Evolutionary conservation across 2,888 invertebrate species (phyloP).

Genomic region (Chymomyza amoena): DNA sequence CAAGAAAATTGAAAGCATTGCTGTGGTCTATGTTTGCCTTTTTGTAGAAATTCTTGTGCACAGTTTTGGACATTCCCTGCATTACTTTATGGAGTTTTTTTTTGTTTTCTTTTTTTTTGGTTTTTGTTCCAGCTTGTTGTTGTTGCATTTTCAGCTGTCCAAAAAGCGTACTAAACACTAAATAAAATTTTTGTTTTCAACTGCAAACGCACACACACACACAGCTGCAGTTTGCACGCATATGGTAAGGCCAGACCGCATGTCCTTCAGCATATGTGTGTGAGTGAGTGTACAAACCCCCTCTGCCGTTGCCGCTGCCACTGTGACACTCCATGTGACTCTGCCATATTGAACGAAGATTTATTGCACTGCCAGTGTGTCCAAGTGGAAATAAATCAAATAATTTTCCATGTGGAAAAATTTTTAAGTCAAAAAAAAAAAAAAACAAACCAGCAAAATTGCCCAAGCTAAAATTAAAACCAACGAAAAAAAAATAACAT

Average conservation of each 20-base stretch:
- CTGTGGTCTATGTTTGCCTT: constrained; percentile 50
- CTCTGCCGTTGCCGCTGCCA: constrained; percentile 7
- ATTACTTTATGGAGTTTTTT: constrained; percentile 4
- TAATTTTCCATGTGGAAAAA: constrained; percentile 76
- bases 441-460: constrained; percentile 17
- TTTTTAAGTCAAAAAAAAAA: constrained; percentile 40
- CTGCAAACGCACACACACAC: constrained; percentile 53
- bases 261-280: constrained; percentile 40
- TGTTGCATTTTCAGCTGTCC: constrained; percentile 51
- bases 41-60: constrained; percentile 36
- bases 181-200: constrained; percentile 70
- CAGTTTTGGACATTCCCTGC: constrained; percentile 33
- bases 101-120: constrained; percentile 19
- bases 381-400: constrained; percentile 77
- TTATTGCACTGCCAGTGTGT: constrained; percentile 76
- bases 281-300: constrained; percentile 10
- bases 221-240: constrained; percentile 22
- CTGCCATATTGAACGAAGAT: constrained; percentile 76
- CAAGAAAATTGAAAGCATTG: constrained; percentile 66
- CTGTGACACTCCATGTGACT: constrained; percentile 38
- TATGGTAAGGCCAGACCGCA: constrained; percentile 23
- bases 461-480: constrained; percentile 51
- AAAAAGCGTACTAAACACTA: constrained; percentile 68
- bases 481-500: constrained; percentile 26
- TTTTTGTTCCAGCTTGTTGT: constrained; percentile 26